Evolutionary conservation across 2,797 vertebrate genomes (phyloP), one percentile per base, ranked within the genome.

Genomic region (Rousettus madagascariensis): DNA sequence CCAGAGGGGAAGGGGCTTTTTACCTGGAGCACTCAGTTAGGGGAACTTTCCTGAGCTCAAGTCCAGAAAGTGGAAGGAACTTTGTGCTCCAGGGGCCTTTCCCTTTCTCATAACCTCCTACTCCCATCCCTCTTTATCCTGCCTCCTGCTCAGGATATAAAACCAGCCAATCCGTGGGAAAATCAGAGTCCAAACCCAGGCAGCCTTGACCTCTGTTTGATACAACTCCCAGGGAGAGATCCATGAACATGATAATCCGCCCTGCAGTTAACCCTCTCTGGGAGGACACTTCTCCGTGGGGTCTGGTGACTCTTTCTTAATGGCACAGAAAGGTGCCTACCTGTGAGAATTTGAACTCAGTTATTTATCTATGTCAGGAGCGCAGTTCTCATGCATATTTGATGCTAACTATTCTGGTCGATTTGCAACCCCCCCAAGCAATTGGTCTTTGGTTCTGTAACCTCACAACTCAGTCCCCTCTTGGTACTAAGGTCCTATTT

Each of bases 141-240:
- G n/a, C 57, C 79, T 51, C 59, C 77, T 0, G 5, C 69, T 88
- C 46, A 41, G 75, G 49, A 33, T 77, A 77, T 79, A 89, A 97
- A 95, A 68, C 55, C 33, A 71, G 46, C 26, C 61, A 92, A 94
- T 77, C 79, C 8, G 0, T 90, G 95, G 91, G 95, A 97, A 97
- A 96, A 91, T 94, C 89, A 63, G n/a, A 94, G 75, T 59, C 84
- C 90, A 77, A 65, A 90, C 33, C 66, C 89, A 91, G 38, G 94
- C 96, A 80, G 79, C 88, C 95, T 86, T 95, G 96, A 84, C 92
- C 65, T 94, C 55, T 46, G 78, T 49, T 28, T 86, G 95, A 55
- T 43, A 46, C 0, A 7, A 49, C 63, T 94, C 69, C 68, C 53
- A 24, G 20, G 36, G 36, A 63, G 55, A 97, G 92, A 96, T 93